These are phyloP conservation scores for Rhagonycha fulva DNA, from an alignment of 2,888 invertebrate genomes.

Conservation along the genomic window DNA sequence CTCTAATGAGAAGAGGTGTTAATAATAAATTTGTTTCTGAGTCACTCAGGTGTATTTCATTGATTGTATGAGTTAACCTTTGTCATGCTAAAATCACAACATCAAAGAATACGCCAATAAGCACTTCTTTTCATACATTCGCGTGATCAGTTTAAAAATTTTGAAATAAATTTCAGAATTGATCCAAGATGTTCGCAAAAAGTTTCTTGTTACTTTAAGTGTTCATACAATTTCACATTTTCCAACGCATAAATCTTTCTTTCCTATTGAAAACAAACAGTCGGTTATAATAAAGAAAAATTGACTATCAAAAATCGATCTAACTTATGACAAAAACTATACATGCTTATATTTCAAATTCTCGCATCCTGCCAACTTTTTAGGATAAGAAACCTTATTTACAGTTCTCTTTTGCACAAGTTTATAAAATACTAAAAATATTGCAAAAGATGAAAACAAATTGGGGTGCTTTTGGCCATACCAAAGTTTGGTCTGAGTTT, in stretches of 20 bases:
- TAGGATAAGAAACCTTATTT: not conserved
- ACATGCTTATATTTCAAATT: not conserved
- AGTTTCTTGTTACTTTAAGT: not conserved
- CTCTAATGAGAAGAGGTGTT: not conserved
- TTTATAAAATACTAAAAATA: not conserved
- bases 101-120: not conserved
- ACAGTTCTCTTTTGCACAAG: not conserved
- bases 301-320: not conserved
- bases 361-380: not conserved
- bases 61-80: not conserved
- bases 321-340: not conserved
- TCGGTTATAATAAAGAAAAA: not conserved
- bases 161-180: not conserved
- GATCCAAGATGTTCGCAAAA: not conserved
- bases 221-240: too few relatives aligned
- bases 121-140: not conserved
- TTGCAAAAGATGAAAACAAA: not conserved
- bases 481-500: not conserved
- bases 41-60: not conserved
- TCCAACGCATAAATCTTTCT: too few relatives aligned
- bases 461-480: not conserved
- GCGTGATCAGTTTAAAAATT: not conserved
- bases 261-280: not conserved
- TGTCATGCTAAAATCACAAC: not conserved
- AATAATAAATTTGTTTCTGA: not conserved